These are phyloP conservation scores for Drosophila borborema DNA, from an alignment of 2,888 invertebrate species.

Conservation along the genomic window DNA sequence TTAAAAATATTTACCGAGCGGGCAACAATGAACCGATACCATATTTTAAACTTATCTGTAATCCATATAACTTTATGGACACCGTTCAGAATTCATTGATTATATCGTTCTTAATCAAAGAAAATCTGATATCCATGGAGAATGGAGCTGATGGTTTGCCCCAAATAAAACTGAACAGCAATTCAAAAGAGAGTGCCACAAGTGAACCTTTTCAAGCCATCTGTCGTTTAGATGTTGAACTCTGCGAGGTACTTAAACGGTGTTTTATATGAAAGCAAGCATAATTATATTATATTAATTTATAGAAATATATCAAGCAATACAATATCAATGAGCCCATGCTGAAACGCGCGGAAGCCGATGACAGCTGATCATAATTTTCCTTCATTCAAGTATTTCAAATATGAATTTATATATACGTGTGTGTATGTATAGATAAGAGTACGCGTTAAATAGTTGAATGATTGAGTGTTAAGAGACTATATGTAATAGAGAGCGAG, in stretches of 20 bases:
- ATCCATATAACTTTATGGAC: conserved; percentile 86
- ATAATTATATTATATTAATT: conserved; percentile 4
- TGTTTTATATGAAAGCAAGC: neutral
- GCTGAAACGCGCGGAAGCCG: conserved; percentile 48
- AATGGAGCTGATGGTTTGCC: conserved; percentile 83
- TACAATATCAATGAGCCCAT: conserved; percentile 75
- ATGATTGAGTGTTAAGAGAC: no score
- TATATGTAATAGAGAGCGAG: neutral
- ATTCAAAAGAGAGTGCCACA: conserved; percentile 33
- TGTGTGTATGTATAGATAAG: neutral
- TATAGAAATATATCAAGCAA: conserved; percentile 73
- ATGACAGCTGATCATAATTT: conserved; percentile 15
- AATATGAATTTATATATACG: neutral
- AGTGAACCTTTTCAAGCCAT: conserved; percentile 74
- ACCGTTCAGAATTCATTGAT: conserved; percentile 88
- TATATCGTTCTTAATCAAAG: conserved; percentile 87
- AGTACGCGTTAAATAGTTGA: neutral
- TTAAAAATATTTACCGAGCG: conserved; percentile 84
- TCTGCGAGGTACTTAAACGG: conserved; percentile 72
- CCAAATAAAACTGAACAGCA: conserved; percentile 63
- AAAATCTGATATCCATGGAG: conserved; percentile 86
- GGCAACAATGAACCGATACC: conserved; percentile 85
- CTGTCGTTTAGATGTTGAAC: conserved; percentile 70
- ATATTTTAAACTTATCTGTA: conserved; percentile 87
- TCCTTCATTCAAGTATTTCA: neutral